Base-by-base conservation (phyloP, 2,888 invertebrate species). In the Mythimna albipuncta region DNA sequence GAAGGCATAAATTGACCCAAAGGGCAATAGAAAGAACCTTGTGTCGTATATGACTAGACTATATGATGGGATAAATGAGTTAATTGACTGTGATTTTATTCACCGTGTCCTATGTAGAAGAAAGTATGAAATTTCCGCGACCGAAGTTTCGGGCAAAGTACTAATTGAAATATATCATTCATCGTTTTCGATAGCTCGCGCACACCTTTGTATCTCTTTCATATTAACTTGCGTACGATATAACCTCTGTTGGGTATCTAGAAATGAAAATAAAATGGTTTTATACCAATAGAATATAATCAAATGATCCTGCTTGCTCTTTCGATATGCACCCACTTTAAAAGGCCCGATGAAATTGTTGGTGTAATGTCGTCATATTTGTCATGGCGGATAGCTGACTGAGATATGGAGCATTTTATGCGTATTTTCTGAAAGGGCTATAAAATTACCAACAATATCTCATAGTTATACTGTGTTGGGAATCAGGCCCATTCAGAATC, bases 291-390 rank as follows among this genome's bases (percentile, higher is more conserved):
- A 7, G 38, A 26, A 10, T 58, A 16, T 10, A 41, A 59, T 41
- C 13, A 41, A 59, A 59, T 13, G 59, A 38, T 38, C 11, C 35
- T 11, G 58, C 41, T 41, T 41, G n/a, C 21, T 38, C 21, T 21
- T 13, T 57, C 32, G 57, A 7, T 41, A 41, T 59, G 21, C 59
- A 59, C 13, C 38, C 7, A 59, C 21, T 21, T 59, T 41, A 59
- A 59, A 38, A 59, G 11, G 59, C 41, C 21, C 13, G n/a, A 16
- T 47, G 4, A 47, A 47, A 47, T 47, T 47, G 16, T 47, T 47
- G 59, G 21, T n/a, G 21, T 59, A 59, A 59, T 59, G 38, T 13
- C 59, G 7, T 38, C 21, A 59, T 59, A 59, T 41, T 59, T 38
- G 21, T 59, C 59, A 59, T 41, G 59, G 41, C 41, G 10, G 35